Conservation (phyloP, 1,140 invertebrate genomes). For the Drosophila kanapiae region DNA sequence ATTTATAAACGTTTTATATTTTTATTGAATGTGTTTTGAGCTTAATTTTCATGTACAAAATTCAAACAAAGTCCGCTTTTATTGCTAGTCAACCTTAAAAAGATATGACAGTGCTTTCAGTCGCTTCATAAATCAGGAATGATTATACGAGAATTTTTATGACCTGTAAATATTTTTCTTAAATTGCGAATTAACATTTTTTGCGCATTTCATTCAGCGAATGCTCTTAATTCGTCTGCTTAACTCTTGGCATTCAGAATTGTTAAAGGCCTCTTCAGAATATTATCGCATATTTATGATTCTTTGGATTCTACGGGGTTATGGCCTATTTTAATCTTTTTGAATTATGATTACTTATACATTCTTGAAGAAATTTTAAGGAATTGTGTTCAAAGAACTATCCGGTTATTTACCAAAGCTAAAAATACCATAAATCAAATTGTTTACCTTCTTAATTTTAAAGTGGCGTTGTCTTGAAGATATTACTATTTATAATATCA, state of each 20-base stretch:
- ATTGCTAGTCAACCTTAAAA: not conserved
- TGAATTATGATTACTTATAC: no score
- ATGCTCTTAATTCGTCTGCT: not conserved
- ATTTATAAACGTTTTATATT: not conserved
- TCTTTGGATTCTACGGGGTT: not conserved
- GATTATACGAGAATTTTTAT: not conserved
- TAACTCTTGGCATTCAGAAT: not conserved
- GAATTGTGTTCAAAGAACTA: no score
- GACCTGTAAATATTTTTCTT: not conserved
- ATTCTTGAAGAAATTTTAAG: no score
- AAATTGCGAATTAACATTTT: slow-evolving; percentile 9
- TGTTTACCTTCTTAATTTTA: not conserved
- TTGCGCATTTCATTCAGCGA: slow-evolving; percentile 1
- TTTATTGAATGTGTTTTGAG: not conserved
- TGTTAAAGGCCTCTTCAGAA: not conserved
- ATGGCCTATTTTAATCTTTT: not conserved
- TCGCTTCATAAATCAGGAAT: not conserved
- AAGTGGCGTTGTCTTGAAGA: not conserved
- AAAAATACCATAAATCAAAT: not conserved
- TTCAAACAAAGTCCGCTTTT: not conserved
- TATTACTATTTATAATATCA: not conserved
- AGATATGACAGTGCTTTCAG: not conserved
- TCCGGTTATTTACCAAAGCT: no score
- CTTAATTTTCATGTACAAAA: no score
- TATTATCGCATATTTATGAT: slow-evolving; percentile 1